Percentiles rank a stretch among this genome's conserved stretches.
These are phyloP conservation scores for Chironomus striatipennis DNA, from an alignment of 1,140 invertebrate genomes.

Conservation along the genomic window DNA sequence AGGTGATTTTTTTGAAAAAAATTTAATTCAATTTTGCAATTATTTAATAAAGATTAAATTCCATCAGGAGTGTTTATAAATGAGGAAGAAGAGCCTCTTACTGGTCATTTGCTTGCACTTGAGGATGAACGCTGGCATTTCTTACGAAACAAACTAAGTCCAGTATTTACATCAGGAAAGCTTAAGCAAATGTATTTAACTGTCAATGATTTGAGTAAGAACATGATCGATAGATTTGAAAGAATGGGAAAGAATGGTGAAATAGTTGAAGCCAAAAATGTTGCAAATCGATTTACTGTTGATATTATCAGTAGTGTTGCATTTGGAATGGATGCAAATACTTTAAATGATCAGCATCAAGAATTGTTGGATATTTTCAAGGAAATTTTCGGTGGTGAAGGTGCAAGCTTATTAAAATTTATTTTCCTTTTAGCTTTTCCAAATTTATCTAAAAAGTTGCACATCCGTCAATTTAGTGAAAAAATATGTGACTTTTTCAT, in stretches of 20 bases:
- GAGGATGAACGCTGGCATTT: constrained; percentile 49
- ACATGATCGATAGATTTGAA: constrained; percentile 37
- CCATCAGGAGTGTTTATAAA: constrained; percentile 29
- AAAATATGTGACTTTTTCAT: constrained; percentile 44
- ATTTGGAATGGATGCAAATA: constrained; percentile 49
- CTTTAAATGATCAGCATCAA: constrained; percentile 43
- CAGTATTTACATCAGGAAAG: constrained; percentile 54
- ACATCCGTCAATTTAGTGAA: constrained; percentile 28
- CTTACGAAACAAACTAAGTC: constrained; percentile 50
- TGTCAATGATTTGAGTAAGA: constrained; percentile 41
- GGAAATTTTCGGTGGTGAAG: neutral
- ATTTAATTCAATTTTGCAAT: no score
- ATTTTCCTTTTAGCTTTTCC: neutral
- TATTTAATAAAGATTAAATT: no score
- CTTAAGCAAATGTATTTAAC: constrained; percentile 49
- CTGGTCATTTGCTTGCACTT: constrained; percentile 40
- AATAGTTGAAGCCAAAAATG: constrained; percentile 42
- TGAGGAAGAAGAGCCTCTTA: constrained; percentile 35
- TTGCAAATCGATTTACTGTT: constrained; percentile 43
- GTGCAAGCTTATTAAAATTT: neutral
- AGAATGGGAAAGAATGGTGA: constrained; percentile 34
- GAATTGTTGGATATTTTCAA: constrained; percentile 27
- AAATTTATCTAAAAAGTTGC: constrained; percentile 29
- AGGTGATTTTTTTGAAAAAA: no score
- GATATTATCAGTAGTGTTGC: constrained; percentile 49